A percentile compares a stretch with the other conserved stretches of the same genome.
These are phyloP conservation scores for Riparia riparia DNA, from an alignment of 2,113 vertebrate genomes.

Conservation along the genomic window DNA sequence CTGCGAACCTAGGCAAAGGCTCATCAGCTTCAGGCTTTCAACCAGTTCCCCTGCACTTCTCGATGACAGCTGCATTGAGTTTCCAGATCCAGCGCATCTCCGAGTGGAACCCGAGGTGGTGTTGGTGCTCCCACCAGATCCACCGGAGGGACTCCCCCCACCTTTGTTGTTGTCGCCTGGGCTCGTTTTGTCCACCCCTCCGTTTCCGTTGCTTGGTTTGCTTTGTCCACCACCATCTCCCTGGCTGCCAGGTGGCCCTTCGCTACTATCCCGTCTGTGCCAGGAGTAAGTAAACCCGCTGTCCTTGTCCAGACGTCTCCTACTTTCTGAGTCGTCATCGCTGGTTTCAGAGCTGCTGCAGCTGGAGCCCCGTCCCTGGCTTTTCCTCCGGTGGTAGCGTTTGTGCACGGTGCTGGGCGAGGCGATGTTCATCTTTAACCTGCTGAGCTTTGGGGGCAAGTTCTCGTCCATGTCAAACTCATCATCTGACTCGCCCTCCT, in stretches of 20 bases:
- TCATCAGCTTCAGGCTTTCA: slow-evolving; percentile 93
- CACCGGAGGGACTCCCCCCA: slow-evolving; percentile 82
- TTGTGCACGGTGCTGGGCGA: slow-evolving; percentile 91
- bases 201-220: slow-evolving; percentile 78
- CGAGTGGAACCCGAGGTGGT: slow-evolving; percentile 82
- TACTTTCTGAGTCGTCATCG: slow-evolving; percentile 93
- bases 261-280: slow-evolving; percentile 93
- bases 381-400: slow-evolving; percentile 92
- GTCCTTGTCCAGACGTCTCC: slow-evolving; percentile 92
- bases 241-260: slow-evolving; percentile 91
- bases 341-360: slow-evolving; percentile 98
- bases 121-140: slow-evolving; percentile 77
- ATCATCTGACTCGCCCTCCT: slow-evolving; percentile 95
- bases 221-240: slow-evolving; percentile 86
- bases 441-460: slow-evolving; percentile 93
- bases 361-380: slow-evolving; percentile 93
- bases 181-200: slow-evolving; percentile 82
- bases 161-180: slow-evolving; percentile 78
- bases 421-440: slow-evolving; percentile 94
- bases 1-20: slow-evolving; percentile 90
- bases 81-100: slow-evolving; percentile 72
- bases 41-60: slow-evolving; percentile 86
- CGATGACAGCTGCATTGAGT: slow-evolving; percentile 68
- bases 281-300: slow-evolving; percentile 88
- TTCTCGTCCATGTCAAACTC: slow-evolving; percentile 95